phyloP scores from a whole-genome alignment of 1,140 invertebrate genomes.

The Papilio helenus region DNA sequence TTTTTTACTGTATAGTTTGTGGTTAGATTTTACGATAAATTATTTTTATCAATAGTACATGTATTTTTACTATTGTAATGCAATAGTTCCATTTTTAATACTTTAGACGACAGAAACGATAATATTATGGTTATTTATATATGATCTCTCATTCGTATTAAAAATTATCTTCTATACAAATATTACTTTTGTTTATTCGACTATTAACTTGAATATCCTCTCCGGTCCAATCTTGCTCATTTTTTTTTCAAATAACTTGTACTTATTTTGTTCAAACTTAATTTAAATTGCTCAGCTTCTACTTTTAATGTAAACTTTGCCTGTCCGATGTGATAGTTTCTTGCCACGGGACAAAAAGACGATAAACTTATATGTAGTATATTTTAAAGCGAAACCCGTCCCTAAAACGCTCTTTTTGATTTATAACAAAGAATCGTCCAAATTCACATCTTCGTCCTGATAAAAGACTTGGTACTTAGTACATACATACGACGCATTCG shows the following conservation, averaged over 20 bases:
- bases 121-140: background rate
- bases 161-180: background rate
- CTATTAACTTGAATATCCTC: background rate
- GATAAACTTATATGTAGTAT: slow-evolving; percentile 42
- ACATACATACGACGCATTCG: slow-evolving; percentile 60
- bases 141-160: background rate
- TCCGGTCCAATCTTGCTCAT: slow-evolving; percentile 21
- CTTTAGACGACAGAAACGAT: background rate
- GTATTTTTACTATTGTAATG: background rate
- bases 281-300: slow-evolving; percentile 58
- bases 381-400: slow-evolving; percentile 52
- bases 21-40: slow-evolving; percentile 58
- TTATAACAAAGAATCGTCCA: slow-evolving; percentile 75
- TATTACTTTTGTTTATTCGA: too few relatives aligned
- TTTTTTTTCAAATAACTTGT: background rate
- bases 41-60: slow-evolving; percentile 61
- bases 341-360: slow-evolving; percentile 64
- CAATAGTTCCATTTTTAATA: background rate
- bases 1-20: slow-evolving; percentile 75
- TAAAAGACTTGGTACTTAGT: slow-evolving; percentile 80
- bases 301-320: slow-evolving; percentile 57
- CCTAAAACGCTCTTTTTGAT: slow-evolving; percentile 27
- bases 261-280: background rate
- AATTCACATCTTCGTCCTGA: slow-evolving; percentile 79
- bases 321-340: slow-evolving; percentile 75